Evolutionary conservation across 2,113 vertebrate species (phyloP), one percentile per base, ranked within the genome.

Genomic region (Centropus bengalensis): DNA sequence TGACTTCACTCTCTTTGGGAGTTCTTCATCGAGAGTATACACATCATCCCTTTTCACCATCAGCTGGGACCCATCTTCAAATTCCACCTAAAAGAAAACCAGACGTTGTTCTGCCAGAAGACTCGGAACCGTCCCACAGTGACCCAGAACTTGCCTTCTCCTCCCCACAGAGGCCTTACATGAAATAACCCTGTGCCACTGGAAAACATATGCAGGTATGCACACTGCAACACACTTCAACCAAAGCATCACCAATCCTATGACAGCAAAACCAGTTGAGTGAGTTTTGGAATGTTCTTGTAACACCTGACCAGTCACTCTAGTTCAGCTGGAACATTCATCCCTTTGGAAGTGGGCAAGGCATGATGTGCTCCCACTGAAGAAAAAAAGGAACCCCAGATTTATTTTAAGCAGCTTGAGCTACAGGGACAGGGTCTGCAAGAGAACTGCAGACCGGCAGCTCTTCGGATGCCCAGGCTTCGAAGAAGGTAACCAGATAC

Each of bases 1-100:
- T 80, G 99, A 98, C 86, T 99, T 99, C 95, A 99, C 99, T 97
- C 99, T 99, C 95, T 99, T 99, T 47, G 99, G 99, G 84, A 99
- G 98, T 94, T 99, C 99, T 93, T 99, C 99, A 17, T 99, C 99
- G 89, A 99, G 97, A 28, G 98, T 98, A 96, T 99, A 99, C 36
- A 99, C 99, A 10, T 99, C 99, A 45, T 99, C 99, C 97, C 99
- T 98, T 95, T 99, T 99, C 92, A 99, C 98, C 64, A 99, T 98
- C 75, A 99, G 97, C 92, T 99, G 99, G 2, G 99, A 99, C 32
- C 99, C 99, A 62, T 99, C 99, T 97, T 99, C 99, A 96, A 99
- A 99, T 89, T 99, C 99, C 97, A 99, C 99, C 99, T 99, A 93
- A 44, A 49, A 74, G 36, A 60, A 54, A 92, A 77, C 0, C 32